Evolutionary conservation across 35 echinoderm and acorn worm genomes (phyloP).

Genomic region (Ophiothrix spiculata): DNA sequence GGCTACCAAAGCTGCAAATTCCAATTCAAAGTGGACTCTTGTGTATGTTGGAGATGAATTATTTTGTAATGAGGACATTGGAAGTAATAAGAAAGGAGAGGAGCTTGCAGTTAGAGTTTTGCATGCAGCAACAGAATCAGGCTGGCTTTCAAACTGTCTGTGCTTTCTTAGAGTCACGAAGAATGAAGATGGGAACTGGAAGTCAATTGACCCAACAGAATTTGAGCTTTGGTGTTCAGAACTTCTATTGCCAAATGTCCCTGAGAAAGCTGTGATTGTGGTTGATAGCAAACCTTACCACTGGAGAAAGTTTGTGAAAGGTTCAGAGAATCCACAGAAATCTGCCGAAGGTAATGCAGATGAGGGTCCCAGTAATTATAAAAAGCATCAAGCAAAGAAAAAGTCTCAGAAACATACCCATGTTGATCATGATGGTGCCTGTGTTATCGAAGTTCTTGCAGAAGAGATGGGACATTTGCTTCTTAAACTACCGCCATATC

Average conservation of each 20-base stretch:
- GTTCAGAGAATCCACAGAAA: too few species aligned
- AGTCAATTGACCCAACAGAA: neutral
- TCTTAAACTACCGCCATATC: neutral
- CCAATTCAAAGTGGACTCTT: neutral
- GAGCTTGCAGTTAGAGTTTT: neutral
- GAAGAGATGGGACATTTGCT: neutral
- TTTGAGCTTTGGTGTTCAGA: constrained; percentile 3
- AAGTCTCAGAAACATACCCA: too few species aligned
- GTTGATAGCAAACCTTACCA: neutral
- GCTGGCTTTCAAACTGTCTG: neutral
- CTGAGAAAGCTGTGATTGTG: neutral
- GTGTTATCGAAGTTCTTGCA: neutral
- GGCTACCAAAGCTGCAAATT: too few species aligned
- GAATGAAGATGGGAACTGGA: neutral
- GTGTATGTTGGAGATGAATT: constrained; percentile 1
- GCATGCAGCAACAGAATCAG: neutral
- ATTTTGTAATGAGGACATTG: neutral
- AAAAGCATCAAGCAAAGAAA: too few species aligned
- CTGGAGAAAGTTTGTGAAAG: neutral
- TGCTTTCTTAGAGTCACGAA: neutral
- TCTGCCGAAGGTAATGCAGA: too few species aligned
- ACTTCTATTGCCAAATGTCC: neutral
- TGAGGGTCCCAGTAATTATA: too few species aligned
- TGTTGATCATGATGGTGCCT: neutral
- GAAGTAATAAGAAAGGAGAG: neutral